Evolutionary conservation across 2,888 invertebrate species (phyloP).

Genomic region (Catocala fraxini): DNA sequence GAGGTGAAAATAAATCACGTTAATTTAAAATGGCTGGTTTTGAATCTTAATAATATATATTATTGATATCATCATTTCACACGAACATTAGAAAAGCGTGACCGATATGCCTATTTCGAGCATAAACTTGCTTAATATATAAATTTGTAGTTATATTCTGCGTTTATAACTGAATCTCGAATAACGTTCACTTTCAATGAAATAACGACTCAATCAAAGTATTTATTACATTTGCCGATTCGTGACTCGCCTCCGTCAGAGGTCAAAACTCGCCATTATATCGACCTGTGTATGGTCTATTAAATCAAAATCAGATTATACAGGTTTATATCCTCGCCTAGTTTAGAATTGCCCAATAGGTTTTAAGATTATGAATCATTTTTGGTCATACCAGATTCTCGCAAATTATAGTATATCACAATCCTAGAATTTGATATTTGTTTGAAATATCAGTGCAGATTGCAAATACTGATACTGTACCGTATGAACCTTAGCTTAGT

Average conservation of each 20-base stretch:
- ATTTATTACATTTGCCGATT: slow-evolving; percentile 53
- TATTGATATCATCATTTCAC: background rate
- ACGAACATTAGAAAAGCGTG: slow-evolving; percentile 18
- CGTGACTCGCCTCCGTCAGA: slow-evolving; percentile 49
- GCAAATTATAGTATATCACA: too few relatives aligned
- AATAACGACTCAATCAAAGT: slow-evolving; percentile 51
- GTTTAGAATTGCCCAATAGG: background rate
- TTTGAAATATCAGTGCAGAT: too few relatives aligned
- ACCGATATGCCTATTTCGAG: slow-evolving; percentile 21
- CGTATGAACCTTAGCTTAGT: too few relatives aligned
- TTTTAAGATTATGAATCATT: background rate
- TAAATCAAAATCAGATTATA: slow-evolving; percentile 47
- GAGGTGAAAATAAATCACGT: too few relatives aligned
- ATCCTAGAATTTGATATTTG: too few relatives aligned
- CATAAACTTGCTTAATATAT: slow-evolving; percentile 31
- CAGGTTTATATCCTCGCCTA: slow-evolving; percentile 21
- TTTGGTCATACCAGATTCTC: too few relatives aligned
- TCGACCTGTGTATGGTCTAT: slow-evolving; percentile 38
- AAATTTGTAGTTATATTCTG: slow-evolving; percentile 41
- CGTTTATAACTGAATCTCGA: slow-evolving; percentile 28
- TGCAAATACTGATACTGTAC: too few relatives aligned
- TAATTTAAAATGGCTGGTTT: too few relatives aligned
- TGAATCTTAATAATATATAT: too few relatives aligned
- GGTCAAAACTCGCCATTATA: slow-evolving; percentile 45
- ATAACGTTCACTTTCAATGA: slow-evolving; percentile 53